phyloP scores from a whole-genome alignment of 2,888 invertebrate genomes.

The Idaea aversata region DNA sequence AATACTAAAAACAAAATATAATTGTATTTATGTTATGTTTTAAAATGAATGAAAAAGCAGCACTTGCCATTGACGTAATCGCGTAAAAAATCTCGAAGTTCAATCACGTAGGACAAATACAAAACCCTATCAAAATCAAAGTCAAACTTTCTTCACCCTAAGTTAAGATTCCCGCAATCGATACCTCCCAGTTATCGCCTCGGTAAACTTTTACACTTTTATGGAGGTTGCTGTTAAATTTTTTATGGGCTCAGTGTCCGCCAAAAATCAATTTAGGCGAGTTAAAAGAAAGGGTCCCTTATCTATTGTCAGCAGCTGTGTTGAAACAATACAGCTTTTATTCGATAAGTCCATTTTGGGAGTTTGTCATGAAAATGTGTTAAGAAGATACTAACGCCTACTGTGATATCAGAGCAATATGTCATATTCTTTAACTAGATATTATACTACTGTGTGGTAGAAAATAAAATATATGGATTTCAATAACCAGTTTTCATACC shows the following conservation, averaged over 20 bases:
- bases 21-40: no score
- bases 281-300: constrained; percentile 67
- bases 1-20: no score
- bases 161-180: constrained; percentile 27
- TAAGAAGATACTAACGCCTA: background rate
- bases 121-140: background rate
- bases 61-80: no score
- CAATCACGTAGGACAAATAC: background rate
- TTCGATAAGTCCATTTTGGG: constrained; percentile 11
- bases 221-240: constrained; percentile 51
- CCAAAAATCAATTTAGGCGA: constrained; percentile 67
- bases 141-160: background rate
- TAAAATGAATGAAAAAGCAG: no score
- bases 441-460: no score
- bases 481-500: no score
- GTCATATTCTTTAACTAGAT: no score
- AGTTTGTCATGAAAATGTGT: constrained; percentile 1
- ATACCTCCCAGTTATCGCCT: constrained; percentile 35
- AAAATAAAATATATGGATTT: no score
- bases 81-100: background rate
- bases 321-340: constrained; percentile 52
- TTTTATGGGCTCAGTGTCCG: constrained; percentile 54
- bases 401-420: no score
- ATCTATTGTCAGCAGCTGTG: constrained; percentile 62
- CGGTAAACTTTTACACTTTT: constrained; percentile 41